Evolutionary conservation across 1,140 invertebrate genomes (phyloP).

Genomic region (Plutomurus gul): DNA sequence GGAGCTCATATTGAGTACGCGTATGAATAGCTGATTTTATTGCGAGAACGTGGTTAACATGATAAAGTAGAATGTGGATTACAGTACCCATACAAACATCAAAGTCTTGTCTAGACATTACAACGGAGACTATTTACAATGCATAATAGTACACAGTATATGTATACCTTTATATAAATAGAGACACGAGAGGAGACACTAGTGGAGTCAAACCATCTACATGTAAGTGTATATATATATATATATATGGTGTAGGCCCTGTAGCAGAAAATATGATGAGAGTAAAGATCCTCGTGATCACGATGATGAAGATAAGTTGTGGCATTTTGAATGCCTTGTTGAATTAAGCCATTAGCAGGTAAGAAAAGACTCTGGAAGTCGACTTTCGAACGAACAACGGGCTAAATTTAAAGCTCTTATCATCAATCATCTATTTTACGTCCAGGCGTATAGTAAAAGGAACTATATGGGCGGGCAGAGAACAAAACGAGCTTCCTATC

Average conservation of each 20-base stretch:
- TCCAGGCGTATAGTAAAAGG: not conserved
- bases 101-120: conserved; percentile 1
- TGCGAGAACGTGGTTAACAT: conserved; percentile 15
- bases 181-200: too few relatives aligned
- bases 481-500: not conserved
- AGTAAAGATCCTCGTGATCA: conserved; percentile 2
- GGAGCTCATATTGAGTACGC: not conserved
- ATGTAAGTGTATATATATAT: too few relatives aligned
- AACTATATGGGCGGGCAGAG: not conserved
- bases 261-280: not conserved
- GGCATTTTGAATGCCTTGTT: conserved; percentile 33
- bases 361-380: conserved; percentile 17
- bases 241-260: too few relatives aligned
- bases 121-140: too few relatives aligned
- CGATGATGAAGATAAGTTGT: conserved; percentile 33
- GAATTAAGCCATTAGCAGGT: conserved; percentile 19
- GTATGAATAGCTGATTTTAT: conserved; percentile 32
- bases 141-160: too few relatives aligned
- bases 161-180: too few relatives aligned
- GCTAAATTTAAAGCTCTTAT: conserved; percentile 34
- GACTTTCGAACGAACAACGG: not conserved
- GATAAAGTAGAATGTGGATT: not conserved
- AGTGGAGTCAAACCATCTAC: not conserved
- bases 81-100: not conserved
- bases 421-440: conserved; percentile 34